A percentile compares a stretch with the other conserved stretches of the same genome.
These are phyloP conservation scores for rat (Rattus norvegicus) DNA, from an alignment of 2,113 vertebrate species.

Conservation along the genomic window DNA sequence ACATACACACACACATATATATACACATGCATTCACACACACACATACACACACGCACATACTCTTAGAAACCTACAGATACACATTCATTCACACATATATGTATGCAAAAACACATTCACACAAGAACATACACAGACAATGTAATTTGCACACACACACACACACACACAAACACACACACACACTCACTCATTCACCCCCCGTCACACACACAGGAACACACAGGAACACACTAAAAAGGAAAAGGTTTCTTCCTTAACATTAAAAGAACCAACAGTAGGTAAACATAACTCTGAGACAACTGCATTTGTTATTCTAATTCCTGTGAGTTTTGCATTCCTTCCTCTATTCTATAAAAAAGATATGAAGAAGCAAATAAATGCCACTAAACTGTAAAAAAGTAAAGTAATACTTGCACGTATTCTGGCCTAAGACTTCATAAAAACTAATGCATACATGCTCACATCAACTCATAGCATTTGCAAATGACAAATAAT, in stretches of 20 bases:
- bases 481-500: not conserved
- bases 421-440: not conserved
- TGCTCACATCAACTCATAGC: not conserved
- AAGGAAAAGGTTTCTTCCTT: not conserved
- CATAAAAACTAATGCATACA: not conserved
- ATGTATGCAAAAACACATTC: not conserved
- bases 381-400: not conserved
- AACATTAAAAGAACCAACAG: not conserved
- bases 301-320: not conserved
- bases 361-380: not conserved
- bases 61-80: too few species aligned
- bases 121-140: not conserved
- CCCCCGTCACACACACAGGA: too few species aligned
- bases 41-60: too few species aligned
- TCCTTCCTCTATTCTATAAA: not conserved
- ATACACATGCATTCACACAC: too few species aligned
- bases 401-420: not conserved
- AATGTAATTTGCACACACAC: not conserved
- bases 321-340: not conserved
- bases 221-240: too few species aligned
- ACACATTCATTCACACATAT: not conserved
- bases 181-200: not conserved
- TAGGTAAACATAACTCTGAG: not conserved
- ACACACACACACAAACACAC: not conserved
- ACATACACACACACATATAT: not conserved